Conservation (phyloP, 2,888 invertebrate species). For the Acheta domesticus region DNA sequence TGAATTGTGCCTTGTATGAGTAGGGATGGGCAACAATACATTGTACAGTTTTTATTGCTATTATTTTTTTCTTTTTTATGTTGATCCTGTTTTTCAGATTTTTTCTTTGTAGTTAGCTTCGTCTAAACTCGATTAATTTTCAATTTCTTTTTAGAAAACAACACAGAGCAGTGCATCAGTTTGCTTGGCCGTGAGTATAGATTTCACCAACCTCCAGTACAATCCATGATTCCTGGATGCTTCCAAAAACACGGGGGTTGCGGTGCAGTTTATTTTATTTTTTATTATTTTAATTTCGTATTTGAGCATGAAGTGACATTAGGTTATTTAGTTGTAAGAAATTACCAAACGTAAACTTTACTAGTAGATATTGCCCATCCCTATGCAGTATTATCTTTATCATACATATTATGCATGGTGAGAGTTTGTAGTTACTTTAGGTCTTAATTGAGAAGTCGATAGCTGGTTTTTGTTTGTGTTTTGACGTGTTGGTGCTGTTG, state of each 20-base stretch:
- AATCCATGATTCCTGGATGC: neutral
- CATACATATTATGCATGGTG: neutral
- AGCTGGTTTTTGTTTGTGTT: no score
- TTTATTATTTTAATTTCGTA: neutral
- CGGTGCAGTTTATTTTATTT: conserved; percentile 18
- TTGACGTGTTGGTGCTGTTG: no score
- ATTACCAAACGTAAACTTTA: neutral
- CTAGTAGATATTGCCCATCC: conserved; percentile 18
- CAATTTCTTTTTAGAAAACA: conserved; percentile 38
- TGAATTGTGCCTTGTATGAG: neutral
- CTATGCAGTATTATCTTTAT: conserved; percentile 4
- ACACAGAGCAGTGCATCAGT: conserved; percentile 38
- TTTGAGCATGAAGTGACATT: neutral
- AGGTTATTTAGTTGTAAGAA: neutral
- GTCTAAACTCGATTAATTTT: conserved; percentile 37
- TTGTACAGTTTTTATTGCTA: conserved; percentile 29
- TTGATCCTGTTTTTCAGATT: conserved; percentile 27
- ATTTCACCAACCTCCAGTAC: conserved; percentile 26
- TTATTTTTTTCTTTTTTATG: conserved; percentile 30
- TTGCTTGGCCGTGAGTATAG: conserved; percentile 38
- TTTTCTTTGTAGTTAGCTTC: conserved; percentile 22
- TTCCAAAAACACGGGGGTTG: neutral
- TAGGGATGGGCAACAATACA: conserved; percentile 36
- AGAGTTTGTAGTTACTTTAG: neutral
- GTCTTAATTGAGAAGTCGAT: neutral